Conservation (phyloP, 1,140 invertebrate species). For the Bursaphelenchus mucronatus region DNA sequence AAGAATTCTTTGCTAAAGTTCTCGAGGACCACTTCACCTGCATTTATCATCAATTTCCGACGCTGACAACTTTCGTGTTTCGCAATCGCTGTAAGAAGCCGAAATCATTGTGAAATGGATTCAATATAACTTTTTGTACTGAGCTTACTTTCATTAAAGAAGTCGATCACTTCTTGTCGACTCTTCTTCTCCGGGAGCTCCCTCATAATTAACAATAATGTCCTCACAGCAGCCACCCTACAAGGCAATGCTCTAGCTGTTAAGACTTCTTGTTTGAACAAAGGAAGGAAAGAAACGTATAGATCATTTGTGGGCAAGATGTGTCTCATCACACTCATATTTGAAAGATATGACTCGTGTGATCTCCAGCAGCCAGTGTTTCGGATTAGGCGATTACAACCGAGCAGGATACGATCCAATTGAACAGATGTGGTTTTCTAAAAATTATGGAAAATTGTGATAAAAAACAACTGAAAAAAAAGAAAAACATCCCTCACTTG, state of each 20-base stretch:
- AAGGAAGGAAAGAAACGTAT: slow-evolving; percentile 46
- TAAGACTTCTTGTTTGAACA: slow-evolving; percentile 56
- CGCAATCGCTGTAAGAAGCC: slow-evolving; percentile 61
- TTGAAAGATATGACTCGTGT: slow-evolving; percentile 54
- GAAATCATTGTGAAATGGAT: slow-evolving; percentile 16
- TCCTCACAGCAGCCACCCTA: slow-evolving; percentile 60
- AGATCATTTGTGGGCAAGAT: slow-evolving; percentile 39
- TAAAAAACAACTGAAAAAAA: not conserved
- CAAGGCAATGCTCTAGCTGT: slow-evolving; percentile 63
- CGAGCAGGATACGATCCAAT: slow-evolving; percentile 53
- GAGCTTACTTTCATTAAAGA: slow-evolving; percentile 61
- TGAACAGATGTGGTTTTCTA: slow-evolving; percentile 40
- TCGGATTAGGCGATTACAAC: slow-evolving; percentile 52
- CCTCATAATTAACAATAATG: slow-evolving; percentile 61
- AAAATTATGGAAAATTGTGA: not conserved
- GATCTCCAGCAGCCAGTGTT: slow-evolving; percentile 53
- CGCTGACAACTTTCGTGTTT: slow-evolving; percentile 62
- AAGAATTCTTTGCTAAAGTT: slow-evolving; percentile 64
- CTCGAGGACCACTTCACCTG: slow-evolving; percentile 61
- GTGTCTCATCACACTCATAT: slow-evolving; percentile 36
- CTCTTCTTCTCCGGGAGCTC: slow-evolving; percentile 60
- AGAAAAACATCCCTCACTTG: not conserved
- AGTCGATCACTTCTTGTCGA: slow-evolving; percentile 60
- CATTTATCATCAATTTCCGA: slow-evolving; percentile 63
- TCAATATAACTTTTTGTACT: not conserved